These are phyloP conservation scores for Gambelia wislizenii DNA, from an alignment of 2,797 vertebrate genomes.

Conservation along the genomic window DNA sequence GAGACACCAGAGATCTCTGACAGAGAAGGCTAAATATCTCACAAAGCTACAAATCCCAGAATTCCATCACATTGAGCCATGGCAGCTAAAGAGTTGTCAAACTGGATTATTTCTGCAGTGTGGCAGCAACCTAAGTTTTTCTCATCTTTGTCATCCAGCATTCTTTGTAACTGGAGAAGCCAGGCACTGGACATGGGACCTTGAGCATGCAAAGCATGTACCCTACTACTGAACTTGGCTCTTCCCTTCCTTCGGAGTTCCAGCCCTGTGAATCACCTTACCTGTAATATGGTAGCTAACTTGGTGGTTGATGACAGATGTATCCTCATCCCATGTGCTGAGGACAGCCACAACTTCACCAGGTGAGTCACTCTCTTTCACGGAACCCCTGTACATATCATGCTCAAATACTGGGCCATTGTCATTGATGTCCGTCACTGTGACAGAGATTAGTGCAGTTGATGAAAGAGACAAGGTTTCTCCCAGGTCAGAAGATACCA, in stretches of 20 bases:
- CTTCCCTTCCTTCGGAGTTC: neutral
- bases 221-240: neutral
- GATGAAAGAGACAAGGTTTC: slow-evolving; percentile 90
- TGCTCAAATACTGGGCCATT: slow-evolving; percentile 91
- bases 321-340: slow-evolving; percentile 94
- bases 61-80: too few relatives aligned
- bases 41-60: too few relatives aligned
- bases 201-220: neutral
- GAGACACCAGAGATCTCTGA: too few relatives aligned
- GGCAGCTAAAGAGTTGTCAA: too few relatives aligned
- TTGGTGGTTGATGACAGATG: slow-evolving; percentile 90
- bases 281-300: slow-evolving; percentile 98
- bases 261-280: slow-evolving; percentile 69
- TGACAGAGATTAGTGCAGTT: slow-evolving; percentile 87
- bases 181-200: neutral
- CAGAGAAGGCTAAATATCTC: too few relatives aligned
- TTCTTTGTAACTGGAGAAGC: neutral
- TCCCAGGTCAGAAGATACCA: slow-evolving; percentile 93
- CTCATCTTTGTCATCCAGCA: neutral
- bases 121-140: too few relatives aligned
- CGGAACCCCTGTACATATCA: slow-evolving; percentile 86
- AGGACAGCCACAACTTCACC: slow-evolving; percentile 96
- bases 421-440: slow-evolving; percentile 93
- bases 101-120: too few relatives aligned
- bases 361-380: slow-evolving; percentile 92